Base-by-base conservation (phyloP, 2,113 vertebrate species). In the Loxodonta africana region DNA sequence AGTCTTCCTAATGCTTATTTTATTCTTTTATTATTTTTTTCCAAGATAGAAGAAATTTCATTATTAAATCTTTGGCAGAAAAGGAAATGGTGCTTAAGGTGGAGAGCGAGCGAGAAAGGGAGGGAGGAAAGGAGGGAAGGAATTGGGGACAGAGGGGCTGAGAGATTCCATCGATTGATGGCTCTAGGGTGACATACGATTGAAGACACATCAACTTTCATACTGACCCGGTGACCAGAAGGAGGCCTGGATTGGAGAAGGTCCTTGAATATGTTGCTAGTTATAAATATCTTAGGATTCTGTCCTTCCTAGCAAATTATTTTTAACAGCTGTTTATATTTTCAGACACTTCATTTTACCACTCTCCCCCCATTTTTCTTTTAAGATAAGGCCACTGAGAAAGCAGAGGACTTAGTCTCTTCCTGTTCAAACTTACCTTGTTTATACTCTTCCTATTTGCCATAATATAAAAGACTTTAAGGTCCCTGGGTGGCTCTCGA, bases 1-100 rank as follows among this genome's bases (percentile, higher is more conserved):
- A 60, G 76, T 92, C 88, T 93, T 80, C 76, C 73, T 51, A 76
- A 85, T 73, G 83, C 53, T 88, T 73, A 14, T 94, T 96, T 65
- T 92, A 91, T 83, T 74, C 46, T 20, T 78, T 69, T 73, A 37
- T 37, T 37, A 37, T 76, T 90, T 77, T 62, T 80, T 7, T 33
- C 4, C 15, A 77, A 77, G 85, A 48, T 69, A 74, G 46, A 63
- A 37, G 30, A 93, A 57, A 71, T 87, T 5, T 7, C 60, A 51
- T 28, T 83, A 51, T 90, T 87, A 78, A 94, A 74, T 76, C 94
- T 46, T 53, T 60, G 71, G 76, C 81, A 83, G 9, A 78, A 78
- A 92, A 90, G 51, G 83, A 96, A 92, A 15, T 57, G 65, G 46
- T 10, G 0, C 65, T 71, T 91, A 11, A n/a, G 71, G 37, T 15